phyloP scores from a whole-genome alignment of 2,888 invertebrate genomes.

The Apotomis turbidana region DNA sequence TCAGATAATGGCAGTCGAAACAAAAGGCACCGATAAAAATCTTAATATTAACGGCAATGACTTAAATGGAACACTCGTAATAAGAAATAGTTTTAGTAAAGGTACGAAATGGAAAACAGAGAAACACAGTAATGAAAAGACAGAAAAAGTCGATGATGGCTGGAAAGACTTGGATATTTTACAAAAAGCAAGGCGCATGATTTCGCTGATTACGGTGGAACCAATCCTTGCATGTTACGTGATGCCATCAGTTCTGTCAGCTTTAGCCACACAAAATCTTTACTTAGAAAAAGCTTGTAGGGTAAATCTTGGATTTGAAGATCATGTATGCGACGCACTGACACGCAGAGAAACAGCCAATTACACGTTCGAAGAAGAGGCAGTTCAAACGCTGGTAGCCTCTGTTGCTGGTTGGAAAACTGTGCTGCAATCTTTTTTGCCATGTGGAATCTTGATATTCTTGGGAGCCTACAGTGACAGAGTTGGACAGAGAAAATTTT shows the following conservation, averaged over 20 bases:
- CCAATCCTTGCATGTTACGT: slow-evolving; percentile 90
- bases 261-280: slow-evolving; percentile 92
- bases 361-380: slow-evolving; percentile 83
- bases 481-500: slow-evolving; percentile 88
- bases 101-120: slow-evolving; percentile 51
- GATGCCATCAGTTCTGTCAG: slow-evolving; percentile 86
- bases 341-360: slow-evolving; percentile 88
- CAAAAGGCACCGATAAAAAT: slow-evolving; percentile 62
- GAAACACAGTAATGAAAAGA: slow-evolving; percentile 53
- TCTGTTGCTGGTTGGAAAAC: slow-evolving; percentile 94
- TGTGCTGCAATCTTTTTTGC: slow-evolving; percentile 91
- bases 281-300: slow-evolving; percentile 94
- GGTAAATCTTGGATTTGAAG: slow-evolving; percentile 89
- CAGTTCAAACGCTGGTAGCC: slow-evolving; percentile 89
- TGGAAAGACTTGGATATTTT: slow-evolving; percentile 81
- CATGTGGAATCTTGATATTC: slow-evolving; percentile 91
- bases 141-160: slow-evolving; percentile 56
- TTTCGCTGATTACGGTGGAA: slow-evolving; percentile 88
- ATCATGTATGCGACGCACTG: slow-evolving; percentile 90
- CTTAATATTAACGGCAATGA: slow-evolving; percentile 62
- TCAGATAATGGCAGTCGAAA: slow-evolving; percentile 71
- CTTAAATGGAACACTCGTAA: slow-evolving; percentile 68
- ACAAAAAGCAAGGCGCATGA: slow-evolving; percentile 83
- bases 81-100: slow-evolving; percentile 66
- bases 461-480: slow-evolving; percentile 91